Base-by-base conservation (phyloP, 2,113 vertebrate species). In the Lamprotornis superbus region DNA sequence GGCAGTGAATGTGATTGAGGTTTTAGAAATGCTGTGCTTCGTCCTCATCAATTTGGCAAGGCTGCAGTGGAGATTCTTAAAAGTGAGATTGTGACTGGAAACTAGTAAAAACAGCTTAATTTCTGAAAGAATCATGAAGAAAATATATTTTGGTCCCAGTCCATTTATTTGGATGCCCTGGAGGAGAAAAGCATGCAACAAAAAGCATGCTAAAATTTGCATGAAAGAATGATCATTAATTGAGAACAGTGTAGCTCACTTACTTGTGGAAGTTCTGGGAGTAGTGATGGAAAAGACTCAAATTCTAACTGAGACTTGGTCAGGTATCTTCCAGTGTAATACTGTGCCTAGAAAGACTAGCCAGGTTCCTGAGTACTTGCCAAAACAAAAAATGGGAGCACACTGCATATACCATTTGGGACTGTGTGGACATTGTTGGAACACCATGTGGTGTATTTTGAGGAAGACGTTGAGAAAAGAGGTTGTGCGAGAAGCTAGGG, bases 341-440 rank as follows among this genome's bases (percentile, higher is more conserved):
- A 7, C 4, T 61, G 25, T 76, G 57, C 37, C 33, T 64, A n/a
- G 35, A 55, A 79, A 44, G 13, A 24, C 22, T 52, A 52, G 22
- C 3, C 64, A 74, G 25, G 0, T 67, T 74, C 64, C 59, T 74
- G 42, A 90, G 11, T 81, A 39, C 65, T 74, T 83, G 20, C 25
- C 30, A n/a, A 17, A 61, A 15, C 35, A 74, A 44, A 53, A 25
- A 61, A 53, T 49, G 37, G 16, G 50, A 77, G 25, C 60, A 46
- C 28, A 30, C 17, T 40, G 7, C 0, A 0, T 88, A 2, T 60
- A 21, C 27, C 21, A 8, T 57, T 63, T n/a, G 28, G 11, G 55
- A 19, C 50, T 57, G 28, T 24, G 16, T 0, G 4, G 53, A 46
- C 28, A 70, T 77, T 76, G 13, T 12, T 75, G 42, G 46, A 67